These are phyloP conservation scores for Mormyrus lacerda DNA, from an alignment of 2,113 vertebrate genomes.

Conservation along the genomic window DNA sequence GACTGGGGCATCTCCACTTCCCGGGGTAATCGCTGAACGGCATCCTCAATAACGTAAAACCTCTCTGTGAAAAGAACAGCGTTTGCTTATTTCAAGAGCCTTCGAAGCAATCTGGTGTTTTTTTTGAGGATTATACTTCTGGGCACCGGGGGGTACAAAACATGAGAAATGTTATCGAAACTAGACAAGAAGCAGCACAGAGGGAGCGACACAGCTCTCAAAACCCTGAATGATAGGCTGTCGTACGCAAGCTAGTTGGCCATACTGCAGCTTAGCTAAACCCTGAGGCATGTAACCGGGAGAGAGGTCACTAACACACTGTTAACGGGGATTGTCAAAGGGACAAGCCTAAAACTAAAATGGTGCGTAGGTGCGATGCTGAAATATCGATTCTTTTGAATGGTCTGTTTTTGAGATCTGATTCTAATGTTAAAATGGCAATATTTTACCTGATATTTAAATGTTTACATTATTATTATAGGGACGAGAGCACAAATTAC, in stretches of 20 bases:
- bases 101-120: slow-evolving; percentile 19
- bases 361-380: not conserved
- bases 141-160: slow-evolving; percentile 13
- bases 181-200: not conserved
- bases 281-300: not conserved
- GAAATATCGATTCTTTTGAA: not conserved
- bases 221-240: not conserved
- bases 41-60: slow-evolving; percentile 16
- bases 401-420: not conserved
- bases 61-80: not conserved
- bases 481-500: not conserved
- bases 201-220: not conserved
- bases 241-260: not conserved
- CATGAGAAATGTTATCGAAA: slow-evolving; percentile 16
- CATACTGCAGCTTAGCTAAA: not conserved
- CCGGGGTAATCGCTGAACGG: not conserved
- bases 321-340: not conserved
- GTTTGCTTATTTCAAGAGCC: slow-evolving; percentile 13
- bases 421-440: not conserved
- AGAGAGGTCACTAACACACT: not conserved
- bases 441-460: not conserved
- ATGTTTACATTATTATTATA: not conserved
- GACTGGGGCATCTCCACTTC: not conserved
- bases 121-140: slow-evolving; percentile 11
- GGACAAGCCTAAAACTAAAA: not conserved